phyloP scores from a whole-genome alignment of 1,140 invertebrate genomes.

The Pseudachorutes palmiensis region DNA sequence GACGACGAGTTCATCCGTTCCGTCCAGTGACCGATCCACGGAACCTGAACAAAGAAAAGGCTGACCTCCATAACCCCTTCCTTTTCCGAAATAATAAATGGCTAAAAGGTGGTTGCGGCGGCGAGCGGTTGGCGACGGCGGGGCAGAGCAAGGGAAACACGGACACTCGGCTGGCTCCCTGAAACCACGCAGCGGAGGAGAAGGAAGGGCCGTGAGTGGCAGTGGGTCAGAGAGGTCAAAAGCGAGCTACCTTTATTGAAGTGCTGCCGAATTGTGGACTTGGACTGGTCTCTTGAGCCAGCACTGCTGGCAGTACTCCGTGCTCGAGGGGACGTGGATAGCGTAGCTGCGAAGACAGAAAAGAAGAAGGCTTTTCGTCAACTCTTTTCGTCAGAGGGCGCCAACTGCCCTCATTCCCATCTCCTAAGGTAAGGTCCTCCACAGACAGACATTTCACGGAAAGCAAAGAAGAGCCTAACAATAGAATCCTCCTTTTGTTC shows the following conservation, averaged over 20 bases:
- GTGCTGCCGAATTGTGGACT: not conserved
- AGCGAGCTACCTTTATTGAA: slow-evolving; percentile 8
- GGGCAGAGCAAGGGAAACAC: not conserved
- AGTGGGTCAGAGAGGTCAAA: not conserved
- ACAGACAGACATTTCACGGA: not conserved
- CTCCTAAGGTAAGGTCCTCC: not conserved
- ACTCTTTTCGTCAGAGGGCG: not conserved
- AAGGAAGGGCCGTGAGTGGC: not conserved
- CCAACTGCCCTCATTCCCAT: not conserved
- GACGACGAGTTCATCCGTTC: slow-evolving; percentile 56
- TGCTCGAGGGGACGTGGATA: not conserved
- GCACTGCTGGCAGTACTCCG: not conserved
- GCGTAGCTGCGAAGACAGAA: slow-evolving; percentile 1
- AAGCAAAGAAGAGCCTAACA: not conserved
- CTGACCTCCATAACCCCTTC: slow-evolving; percentile 37
- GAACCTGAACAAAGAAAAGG: slow-evolving; percentile 28
- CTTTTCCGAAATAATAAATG: not conserved
- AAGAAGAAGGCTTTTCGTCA: not conserved
- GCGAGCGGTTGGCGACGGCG: not conserved
- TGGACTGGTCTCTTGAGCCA: not conserved
- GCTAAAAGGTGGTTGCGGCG: not conserved
- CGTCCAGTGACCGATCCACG: slow-evolving; percentile 34
- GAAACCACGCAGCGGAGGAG: not conserved
- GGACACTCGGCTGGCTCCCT: not conserved
- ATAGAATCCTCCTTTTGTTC: too few relatives aligned